Evolutionary conservation across 1,140 invertebrate genomes (phyloP).

Genomic region (Himalopsyche phryganea): DNA sequence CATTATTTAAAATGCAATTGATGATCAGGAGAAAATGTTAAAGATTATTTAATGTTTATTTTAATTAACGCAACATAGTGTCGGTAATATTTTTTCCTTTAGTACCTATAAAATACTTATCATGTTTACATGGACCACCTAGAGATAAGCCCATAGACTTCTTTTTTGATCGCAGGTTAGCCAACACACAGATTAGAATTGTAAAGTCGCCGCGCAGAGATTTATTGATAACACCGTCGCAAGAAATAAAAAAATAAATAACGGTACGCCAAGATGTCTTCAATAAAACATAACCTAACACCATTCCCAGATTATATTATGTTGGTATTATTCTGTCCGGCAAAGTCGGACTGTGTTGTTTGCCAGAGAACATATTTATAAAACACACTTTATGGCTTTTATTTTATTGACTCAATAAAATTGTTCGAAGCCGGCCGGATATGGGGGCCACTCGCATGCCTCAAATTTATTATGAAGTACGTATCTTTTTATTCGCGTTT

Average conservation of each 20-base stretch:
- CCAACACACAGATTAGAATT: too few species aligned
- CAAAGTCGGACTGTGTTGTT: neutral
- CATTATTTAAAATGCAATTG: too few species aligned
- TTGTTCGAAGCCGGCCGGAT: neutral
- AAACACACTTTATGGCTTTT: neutral
- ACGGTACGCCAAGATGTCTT: neutral
- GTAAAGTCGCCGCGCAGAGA: neutral
- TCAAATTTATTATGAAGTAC: slow-evolving; percentile 1
- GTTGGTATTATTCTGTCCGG: neutral
- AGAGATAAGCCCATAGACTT: too few species aligned
- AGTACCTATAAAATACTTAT: too few species aligned
- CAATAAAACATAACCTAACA: neutral
- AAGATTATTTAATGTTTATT: too few species aligned
- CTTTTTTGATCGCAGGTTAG: too few species aligned
- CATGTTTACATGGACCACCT: too few species aligned
- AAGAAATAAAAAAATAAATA: neutral
- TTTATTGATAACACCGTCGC: neutral
- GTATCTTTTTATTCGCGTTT: slow-evolving; percentile 1
- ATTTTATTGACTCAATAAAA: slow-evolving; percentile 1
- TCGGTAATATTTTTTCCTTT: too few species aligned
- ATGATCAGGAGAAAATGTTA: too few species aligned
- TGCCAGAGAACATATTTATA: neutral
- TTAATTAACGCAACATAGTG: too few species aligned
- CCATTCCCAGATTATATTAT: neutral
- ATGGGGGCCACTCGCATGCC: neutral